phyloP scores from a whole-genome alignment of 2,888 invertebrate genomes.

The Atethmia centrago region DNA sequence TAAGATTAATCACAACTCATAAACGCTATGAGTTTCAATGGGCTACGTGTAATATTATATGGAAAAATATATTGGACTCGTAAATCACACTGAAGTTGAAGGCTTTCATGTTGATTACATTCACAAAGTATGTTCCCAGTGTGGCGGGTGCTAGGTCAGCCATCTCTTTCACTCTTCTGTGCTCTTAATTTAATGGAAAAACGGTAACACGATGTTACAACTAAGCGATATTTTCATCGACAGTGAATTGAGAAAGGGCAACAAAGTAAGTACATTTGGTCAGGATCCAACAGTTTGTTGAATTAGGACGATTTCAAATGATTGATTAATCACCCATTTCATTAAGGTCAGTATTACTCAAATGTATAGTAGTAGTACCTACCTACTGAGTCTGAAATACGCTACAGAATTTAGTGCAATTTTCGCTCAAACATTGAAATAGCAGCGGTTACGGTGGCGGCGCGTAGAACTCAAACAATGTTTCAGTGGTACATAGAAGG shows the following conservation, averaged over 20 bases:
- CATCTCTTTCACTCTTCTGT: constrained; percentile 44
- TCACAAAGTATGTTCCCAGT: constrained; percentile 57
- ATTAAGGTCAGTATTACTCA: neutral
- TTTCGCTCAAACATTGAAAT: neutral
- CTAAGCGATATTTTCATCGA: constrained; percentile 28
- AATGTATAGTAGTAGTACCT: neutral
- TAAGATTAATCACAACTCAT: constrained; percentile 21
- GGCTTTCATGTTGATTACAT: constrained; percentile 68
- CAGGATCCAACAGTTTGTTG: neutral
- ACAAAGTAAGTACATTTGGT: constrained; percentile 8
- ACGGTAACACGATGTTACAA: constrained; percentile 33
- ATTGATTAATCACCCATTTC: neutral
- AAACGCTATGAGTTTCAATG: constrained; percentile 33
- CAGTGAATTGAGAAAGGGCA: neutral
- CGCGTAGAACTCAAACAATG: neutral
- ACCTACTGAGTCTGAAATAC: neutral
- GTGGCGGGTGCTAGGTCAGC: constrained; percentile 43
- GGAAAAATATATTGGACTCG: constrained; percentile 49
- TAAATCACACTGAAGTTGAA: constrained; percentile 61
- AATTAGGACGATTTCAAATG: neutral
- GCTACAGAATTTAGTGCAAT: neutral
- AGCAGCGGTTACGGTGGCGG: neutral
- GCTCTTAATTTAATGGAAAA: constrained; percentile 36
- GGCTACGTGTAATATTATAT: constrained; percentile 41
- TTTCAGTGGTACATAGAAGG: neutral